Evolutionary conservation across 2,888 invertebrate genomes (phyloP).

Genomic region (Machimus rusticus): DNA sequence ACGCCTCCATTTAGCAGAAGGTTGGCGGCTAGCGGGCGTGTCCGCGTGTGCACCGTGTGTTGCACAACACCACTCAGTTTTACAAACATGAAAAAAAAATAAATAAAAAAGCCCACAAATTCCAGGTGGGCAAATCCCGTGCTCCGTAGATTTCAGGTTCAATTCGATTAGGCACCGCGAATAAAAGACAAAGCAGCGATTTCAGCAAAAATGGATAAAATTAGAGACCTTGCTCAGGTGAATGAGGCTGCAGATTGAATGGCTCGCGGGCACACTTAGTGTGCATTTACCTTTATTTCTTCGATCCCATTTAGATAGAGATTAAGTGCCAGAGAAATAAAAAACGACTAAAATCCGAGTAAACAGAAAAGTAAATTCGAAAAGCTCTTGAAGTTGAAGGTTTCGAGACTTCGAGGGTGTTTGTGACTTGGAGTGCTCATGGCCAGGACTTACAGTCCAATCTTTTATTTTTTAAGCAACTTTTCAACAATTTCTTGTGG

Average conservation of each 20-base stretch:
- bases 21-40: neutral
- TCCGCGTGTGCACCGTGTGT: neutral
- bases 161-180: neutral
- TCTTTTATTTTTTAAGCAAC: neutral
- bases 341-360: neutral
- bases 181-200: neutral
- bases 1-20: neutral
- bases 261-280: neutral
- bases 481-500: neutral
- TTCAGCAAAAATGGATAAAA: neutral
- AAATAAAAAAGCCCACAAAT: neutral
- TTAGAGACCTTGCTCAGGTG: neutral
- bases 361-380: neutral
- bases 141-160: neutral
- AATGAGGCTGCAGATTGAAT: neutral
- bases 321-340: neutral
- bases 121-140: neutral
- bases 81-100: neutral
- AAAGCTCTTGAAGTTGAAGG: neutral
- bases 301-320: neutral
- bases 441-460: neutral
- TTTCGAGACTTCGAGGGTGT: neutral
- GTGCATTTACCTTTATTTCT: neutral
- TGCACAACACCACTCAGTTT: neutral
- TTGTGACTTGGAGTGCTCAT: neutral